Conservation (phyloP, 1,140 invertebrate genomes). For the Cyclargus thomasi region DNA sequence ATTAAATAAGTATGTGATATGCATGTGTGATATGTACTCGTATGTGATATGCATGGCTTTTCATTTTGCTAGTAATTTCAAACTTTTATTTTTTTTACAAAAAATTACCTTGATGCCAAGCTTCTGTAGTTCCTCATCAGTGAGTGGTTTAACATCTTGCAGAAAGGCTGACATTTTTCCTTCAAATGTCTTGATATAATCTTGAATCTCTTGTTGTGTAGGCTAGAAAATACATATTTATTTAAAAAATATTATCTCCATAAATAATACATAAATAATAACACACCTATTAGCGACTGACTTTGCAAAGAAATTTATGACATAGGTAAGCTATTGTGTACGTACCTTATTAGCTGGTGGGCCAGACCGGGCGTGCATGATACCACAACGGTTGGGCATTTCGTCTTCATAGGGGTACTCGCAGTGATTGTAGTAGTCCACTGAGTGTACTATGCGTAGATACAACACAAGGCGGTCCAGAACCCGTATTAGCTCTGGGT, state of each 20-base stretch:
- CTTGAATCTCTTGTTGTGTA: conserved; percentile 80
- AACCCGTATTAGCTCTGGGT: conserved; percentile 78
- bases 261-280: no score
- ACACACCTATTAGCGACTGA: no score
- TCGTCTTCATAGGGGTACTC: conserved; percentile 99
- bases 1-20: no score
- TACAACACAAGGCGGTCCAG: conserved; percentile 90
- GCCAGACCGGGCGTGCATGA: conserved; percentile 96
- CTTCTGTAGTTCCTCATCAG: conserved; percentile 88
- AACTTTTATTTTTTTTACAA: no score
- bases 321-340: background rate
- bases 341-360: conserved; percentile 86
- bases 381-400: conserved; percentile 99
- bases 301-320: no score
- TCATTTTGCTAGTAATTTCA: no score
- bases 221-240: conserved; percentile 61
- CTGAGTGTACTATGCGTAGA: conserved; percentile 96
- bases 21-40: no score
- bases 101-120: conserved; percentile 88
- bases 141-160: conserved; percentile 80
- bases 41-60: no score
- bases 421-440: conserved; percentile 99
- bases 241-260: no score
- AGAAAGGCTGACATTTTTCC: conserved; percentile 92
- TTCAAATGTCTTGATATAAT: conserved; percentile 88